Conservation (phyloP, 2,797 vertebrate genomes). For the Myiotriccus ornatus region DNA sequence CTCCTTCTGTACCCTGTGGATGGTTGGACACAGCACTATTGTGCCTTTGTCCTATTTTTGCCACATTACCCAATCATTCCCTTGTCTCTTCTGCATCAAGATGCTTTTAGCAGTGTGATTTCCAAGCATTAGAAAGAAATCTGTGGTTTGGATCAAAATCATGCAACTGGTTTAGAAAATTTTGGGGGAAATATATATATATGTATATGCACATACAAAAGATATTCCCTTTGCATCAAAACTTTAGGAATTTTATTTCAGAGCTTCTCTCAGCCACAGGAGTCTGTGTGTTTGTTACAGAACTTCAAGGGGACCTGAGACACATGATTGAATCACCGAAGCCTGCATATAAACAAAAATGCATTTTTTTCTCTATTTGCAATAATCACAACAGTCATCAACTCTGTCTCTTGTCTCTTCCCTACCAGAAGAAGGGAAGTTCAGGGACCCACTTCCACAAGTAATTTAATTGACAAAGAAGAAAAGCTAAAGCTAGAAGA, state of each 20-base stretch:
- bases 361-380: not conserved
- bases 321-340: not conserved
- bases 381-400: not conserved
- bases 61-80: not conserved
- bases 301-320: not conserved
- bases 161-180: not conserved
- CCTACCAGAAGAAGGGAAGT: too few relatives aligned
- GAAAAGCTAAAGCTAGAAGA: not conserved
- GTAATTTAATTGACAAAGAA: not conserved
- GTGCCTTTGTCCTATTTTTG: not conserved
- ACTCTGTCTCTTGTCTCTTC: not conserved
- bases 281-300: not conserved
- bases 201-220: not conserved
- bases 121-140: not conserved
- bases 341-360: not conserved
- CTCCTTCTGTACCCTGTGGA: not conserved
- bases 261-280: not conserved
- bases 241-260: not conserved
- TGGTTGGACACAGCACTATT: not conserved
- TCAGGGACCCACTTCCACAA: not conserved
- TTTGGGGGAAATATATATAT: not conserved
- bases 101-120: not conserved
- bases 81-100: not conserved
- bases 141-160: not conserved
- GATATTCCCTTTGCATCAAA: not conserved